Conservation (phyloP, 1,140 invertebrate genomes). For the Cyclina sinensis region DNA sequence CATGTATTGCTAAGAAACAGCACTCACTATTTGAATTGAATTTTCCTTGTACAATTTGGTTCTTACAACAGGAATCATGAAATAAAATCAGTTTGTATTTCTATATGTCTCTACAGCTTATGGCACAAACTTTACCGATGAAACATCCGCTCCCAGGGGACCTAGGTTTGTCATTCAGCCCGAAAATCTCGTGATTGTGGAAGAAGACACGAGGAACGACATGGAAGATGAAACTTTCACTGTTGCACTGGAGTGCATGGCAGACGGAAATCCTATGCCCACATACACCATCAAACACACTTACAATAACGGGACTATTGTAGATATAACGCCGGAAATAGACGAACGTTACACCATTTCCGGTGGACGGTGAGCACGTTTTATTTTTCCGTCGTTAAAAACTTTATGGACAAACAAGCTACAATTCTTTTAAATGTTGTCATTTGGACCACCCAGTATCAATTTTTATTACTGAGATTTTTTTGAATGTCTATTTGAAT, state of each 20-base stretch:
- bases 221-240: slow-evolving; percentile 23
- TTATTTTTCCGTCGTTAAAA: too few relatives aligned
- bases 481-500: too few relatives aligned
- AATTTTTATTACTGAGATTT: too few relatives aligned
- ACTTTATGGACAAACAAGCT: too few relatives aligned
- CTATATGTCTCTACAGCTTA: slow-evolving; percentile 61
- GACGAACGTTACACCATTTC: slow-evolving; percentile 94
- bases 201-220: not conserved
- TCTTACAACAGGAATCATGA: not conserved
- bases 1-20: too few relatives aligned
- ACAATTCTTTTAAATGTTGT: too few relatives aligned
- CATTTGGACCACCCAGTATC: too few relatives aligned
- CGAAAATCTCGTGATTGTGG: slow-evolving; percentile 65
- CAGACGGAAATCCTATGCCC: slow-evolving; percentile 95
- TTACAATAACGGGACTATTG: slow-evolving; percentile 86
- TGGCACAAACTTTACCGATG: slow-evolving; percentile 69
- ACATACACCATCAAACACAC: slow-evolving; percentile 89
- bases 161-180: slow-evolving; percentile 72
- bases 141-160: slow-evolving; percentile 56
- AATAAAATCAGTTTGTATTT: too few relatives aligned
- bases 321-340: slow-evolving; percentile 54
- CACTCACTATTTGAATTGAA: too few relatives aligned
- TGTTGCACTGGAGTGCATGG: slow-evolving; percentile 90
- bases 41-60: too few relatives aligned
- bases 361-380: slow-evolving; percentile 89